These are phyloP conservation scores for Euwallacea fornicatus DNA, from an alignment of 1,140 invertebrate genomes.

Conservation along the genomic window DNA sequence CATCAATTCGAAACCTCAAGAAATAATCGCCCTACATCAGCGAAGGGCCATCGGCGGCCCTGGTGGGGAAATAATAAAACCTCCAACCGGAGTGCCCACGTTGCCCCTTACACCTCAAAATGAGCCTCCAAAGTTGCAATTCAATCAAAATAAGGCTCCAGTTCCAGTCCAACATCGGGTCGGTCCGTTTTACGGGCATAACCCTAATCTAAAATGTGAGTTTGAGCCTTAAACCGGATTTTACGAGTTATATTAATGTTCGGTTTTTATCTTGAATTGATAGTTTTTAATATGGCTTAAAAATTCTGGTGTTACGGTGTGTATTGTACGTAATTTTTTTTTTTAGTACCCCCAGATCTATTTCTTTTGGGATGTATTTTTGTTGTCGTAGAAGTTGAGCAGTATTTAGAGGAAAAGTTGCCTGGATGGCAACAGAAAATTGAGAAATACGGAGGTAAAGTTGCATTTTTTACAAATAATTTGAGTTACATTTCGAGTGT, in stretches of 20 bases:
- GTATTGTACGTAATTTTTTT: background rate
- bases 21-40: constrained; percentile 52
- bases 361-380: constrained; percentile 93
- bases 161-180: constrained; percentile 51
- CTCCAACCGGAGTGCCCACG: constrained; percentile 40
- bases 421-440: constrained; percentile 81
- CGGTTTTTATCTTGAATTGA: constrained; percentile 57
- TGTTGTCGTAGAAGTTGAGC: constrained; percentile 61
- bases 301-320: no score
- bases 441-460: constrained; percentile 71
- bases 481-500: background rate
- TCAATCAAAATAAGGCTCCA: constrained; percentile 55
- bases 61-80: constrained; percentile 47
- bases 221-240: constrained; percentile 31
- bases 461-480: constrained; percentile 24
- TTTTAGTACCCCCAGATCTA: constrained; percentile 80
- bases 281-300: constrained; percentile 17
- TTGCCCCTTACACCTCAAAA: constrained; percentile 36
- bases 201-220: constrained; percentile 77
- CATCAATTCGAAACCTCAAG: constrained; percentile 53
- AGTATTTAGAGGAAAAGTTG: constrained; percentile 62
- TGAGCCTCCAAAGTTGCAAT: constrained; percentile 57
- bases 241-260: constrained; percentile 43
- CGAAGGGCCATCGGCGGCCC: constrained; percentile 51
- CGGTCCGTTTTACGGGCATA: constrained; percentile 81